These are phyloP conservation scores for Formica aserva DNA, from an alignment of 2,888 invertebrate genomes.

Conservation along the genomic window DNA sequence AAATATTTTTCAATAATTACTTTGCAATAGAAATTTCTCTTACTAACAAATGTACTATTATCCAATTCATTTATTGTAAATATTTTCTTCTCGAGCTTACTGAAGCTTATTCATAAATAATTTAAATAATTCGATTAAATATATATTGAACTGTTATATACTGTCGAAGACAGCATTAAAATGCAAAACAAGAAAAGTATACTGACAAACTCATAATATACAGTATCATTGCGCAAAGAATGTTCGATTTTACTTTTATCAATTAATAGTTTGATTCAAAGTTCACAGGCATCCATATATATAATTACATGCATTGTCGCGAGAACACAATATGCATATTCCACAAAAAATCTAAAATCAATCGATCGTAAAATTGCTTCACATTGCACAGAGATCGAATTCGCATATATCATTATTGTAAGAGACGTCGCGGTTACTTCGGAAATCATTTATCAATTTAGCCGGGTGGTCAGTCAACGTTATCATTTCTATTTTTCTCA, in stretches of 20 bases:
- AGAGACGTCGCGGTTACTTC: background rate
- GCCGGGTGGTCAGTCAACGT: conserved; percentile 28
- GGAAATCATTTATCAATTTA: conserved; percentile 23
- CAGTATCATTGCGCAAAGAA: background rate
- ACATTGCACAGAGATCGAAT: background rate
- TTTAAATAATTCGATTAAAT: background rate
- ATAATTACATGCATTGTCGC: background rate
- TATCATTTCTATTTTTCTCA: conserved; percentile 60
- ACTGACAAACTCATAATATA: background rate
- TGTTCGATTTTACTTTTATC: conserved; percentile 50
- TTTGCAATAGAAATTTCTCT: background rate
- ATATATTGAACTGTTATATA: background rate
- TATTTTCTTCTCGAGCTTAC: background rate
- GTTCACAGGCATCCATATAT: conserved; percentile 47
- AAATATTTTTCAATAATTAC: background rate
- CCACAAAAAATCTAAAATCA: background rate
- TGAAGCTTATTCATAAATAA: too few species aligned
- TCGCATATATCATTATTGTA: background rate
- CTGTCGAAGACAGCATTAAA: background rate
- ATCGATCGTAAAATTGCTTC: background rate
- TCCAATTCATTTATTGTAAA: background rate
- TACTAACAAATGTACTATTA: background rate
- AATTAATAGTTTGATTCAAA: conserved; percentile 54
- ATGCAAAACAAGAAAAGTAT: background rate
- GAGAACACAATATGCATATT: background rate